These are phyloP conservation scores for Drosophila repletoides DNA, from an alignment of 1,140 invertebrate species.

Conservation along the genomic window DNA sequence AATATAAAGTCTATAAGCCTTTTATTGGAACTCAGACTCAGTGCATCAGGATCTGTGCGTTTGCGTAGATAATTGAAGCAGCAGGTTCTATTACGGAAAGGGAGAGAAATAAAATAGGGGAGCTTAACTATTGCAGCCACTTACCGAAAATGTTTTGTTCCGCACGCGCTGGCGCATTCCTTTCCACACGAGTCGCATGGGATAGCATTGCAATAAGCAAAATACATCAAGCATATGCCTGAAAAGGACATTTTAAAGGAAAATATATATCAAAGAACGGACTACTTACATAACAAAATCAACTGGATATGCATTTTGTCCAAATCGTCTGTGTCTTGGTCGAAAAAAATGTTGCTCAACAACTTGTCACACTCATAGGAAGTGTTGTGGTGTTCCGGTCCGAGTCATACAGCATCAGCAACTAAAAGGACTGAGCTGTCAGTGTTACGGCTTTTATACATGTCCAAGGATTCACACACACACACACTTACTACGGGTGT, in stretches of 20 bases:
- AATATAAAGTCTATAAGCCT: slow-evolving; percentile 76
- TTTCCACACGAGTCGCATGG: slow-evolving; percentile 84
- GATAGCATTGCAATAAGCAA: slow-evolving; percentile 62
- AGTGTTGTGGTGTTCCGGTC: slow-evolving; percentile 14
- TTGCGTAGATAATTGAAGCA: slow-evolving; percentile 81
- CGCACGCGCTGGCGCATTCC: slow-evolving; percentile 84
- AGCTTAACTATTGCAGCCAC: not conserved
- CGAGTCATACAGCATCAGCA: slow-evolving; percentile 38
- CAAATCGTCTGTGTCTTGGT: slow-evolving; percentile 13
- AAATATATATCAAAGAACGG: not conserved
- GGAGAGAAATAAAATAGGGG: not conserved
- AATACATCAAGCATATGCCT: slow-evolving; percentile 59
- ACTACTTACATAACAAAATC: slow-evolving; percentile 53
- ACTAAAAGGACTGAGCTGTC: slow-evolving; percentile 55
- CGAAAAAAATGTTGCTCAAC: slow-evolving; percentile 30
- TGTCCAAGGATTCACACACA: not conserved
- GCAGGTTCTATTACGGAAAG: slow-evolving; percentile 70
- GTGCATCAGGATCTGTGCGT: slow-evolving; percentile 63
- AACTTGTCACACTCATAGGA: slow-evolving; percentile 49
- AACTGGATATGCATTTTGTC: slow-evolving; percentile 56
- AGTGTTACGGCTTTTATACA: slow-evolving; percentile 48
- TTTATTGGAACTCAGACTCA: slow-evolving; percentile 68
- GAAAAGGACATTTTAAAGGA: not conserved
- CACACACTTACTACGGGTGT: not conserved
- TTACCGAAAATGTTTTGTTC: slow-evolving; percentile 84